These are phyloP conservation scores for Arenaria interpres DNA, from an alignment of 2,113 vertebrate genomes.

Conservation along the genomic window DNA sequence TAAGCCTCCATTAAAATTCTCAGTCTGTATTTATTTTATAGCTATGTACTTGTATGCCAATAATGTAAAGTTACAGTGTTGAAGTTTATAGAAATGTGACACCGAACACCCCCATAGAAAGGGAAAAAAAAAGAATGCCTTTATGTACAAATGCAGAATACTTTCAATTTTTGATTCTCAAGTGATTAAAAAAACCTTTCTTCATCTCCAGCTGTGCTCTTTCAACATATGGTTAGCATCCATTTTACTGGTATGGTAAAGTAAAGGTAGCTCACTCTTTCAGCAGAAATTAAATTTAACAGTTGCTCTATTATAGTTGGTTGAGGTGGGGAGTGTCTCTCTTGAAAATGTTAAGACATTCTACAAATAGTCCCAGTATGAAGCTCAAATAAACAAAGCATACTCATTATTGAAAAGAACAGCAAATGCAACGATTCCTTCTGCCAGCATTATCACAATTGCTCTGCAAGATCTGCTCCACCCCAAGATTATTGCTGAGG, in stretches of 20 bases:
- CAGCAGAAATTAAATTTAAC: conserved; percentile 49
- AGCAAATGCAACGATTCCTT: not conserved
- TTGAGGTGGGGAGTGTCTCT: conserved; percentile 28
- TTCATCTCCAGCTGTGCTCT: not conserved
- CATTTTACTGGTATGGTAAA: conserved; percentile 20
- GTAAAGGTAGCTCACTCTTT: conserved; percentile 30
- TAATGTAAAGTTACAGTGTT: not conserved
- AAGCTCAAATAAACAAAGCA: not conserved
- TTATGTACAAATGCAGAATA: not conserved
- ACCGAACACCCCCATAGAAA: not conserved
- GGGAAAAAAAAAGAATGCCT: not conserved
- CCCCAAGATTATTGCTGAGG: not conserved
- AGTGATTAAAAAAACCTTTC: not conserved
- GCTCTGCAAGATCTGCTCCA: not conserved
- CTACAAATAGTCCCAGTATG: not conserved
- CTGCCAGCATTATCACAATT: not conserved
- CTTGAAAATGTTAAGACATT: conserved; percentile 26
- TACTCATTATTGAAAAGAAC: not conserved
- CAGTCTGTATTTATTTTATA: not conserved
- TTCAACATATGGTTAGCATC: not conserved
- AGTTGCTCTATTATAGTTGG: conserved; percentile 12
- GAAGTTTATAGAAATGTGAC: not conserved
- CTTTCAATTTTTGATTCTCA: not conserved
- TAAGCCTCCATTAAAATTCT: not conserved
- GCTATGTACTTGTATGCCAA: not conserved